Percentiles rank a stretch among this genome's conserved stretches.
Conservation (phyloP, 2,797 vertebrate species). For the Pantherophis alleghaniensis region DNA sequence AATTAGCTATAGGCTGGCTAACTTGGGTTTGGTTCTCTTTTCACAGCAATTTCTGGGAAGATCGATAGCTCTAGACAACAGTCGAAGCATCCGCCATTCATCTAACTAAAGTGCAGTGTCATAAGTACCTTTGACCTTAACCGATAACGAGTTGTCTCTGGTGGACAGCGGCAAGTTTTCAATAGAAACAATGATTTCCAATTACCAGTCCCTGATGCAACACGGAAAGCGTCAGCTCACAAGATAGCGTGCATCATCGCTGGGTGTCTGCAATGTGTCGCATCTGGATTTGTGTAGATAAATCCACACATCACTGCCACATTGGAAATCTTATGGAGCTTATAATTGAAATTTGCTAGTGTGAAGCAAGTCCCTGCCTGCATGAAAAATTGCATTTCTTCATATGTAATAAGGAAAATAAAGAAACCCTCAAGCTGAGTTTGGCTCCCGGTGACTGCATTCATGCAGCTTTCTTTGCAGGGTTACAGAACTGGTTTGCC, state of each 20-base stretch:
- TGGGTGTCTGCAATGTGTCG: not conserved
- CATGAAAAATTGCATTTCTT: not conserved
- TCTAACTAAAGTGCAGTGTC: not conserved
- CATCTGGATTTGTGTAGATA: slow-evolving; percentile 29
- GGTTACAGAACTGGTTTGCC: not conserved
- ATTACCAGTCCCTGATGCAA: not conserved
- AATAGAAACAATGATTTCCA: slow-evolving; percentile 32
- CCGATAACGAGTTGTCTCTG: not conserved
- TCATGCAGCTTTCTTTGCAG: not conserved
- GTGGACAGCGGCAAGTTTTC: not conserved
- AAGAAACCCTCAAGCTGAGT: not conserved
- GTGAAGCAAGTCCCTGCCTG: slow-evolving; percentile 9
- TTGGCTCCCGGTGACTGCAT: not conserved
- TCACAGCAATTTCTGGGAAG: slow-evolving; percentile 5
- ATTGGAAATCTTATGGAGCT: slow-evolving; percentile 17
- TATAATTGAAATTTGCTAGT: not conserved
- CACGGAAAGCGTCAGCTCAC: not conserved
- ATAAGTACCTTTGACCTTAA: not conserved
- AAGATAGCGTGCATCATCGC: not conserved
- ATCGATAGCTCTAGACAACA: not conserved
- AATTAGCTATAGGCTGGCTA: not conserved
- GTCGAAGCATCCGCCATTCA: not conserved
- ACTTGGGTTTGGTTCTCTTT: slow-evolving; percentile 1
- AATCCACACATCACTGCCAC: not conserved
- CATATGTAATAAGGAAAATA: not conserved